Conservation (phyloP, 2,113 vertebrate species). For the Oncorhynchus nerka region DNA sequence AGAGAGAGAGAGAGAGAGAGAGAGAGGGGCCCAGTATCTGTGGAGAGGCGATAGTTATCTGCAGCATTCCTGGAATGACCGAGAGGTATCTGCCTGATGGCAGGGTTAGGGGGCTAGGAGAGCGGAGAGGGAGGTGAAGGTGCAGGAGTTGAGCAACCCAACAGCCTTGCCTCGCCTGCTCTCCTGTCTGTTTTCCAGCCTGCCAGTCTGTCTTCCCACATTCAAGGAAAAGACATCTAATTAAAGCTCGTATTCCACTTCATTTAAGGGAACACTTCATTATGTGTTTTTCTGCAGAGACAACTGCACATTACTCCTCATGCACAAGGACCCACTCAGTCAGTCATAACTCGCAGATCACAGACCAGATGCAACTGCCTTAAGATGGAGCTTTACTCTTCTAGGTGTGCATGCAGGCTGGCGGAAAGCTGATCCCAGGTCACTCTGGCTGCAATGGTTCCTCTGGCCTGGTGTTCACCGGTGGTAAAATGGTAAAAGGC, state of each 20-base stretch:
- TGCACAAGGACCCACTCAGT: constrained; percentile 62
- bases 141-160: constrained; percentile 53
- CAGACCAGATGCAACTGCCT: constrained; percentile 70
- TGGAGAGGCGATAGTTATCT: constrained; percentile 88
- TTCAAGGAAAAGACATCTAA: constrained; percentile 59
- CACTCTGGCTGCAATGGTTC: neutral
- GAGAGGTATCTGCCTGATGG: constrained; percentile 75
- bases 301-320: constrained; percentile 73
- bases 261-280: constrained; percentile 78
- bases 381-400: constrained; percentile 52
- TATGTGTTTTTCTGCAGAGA: constrained; percentile 70
- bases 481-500: constrained; percentile 14
- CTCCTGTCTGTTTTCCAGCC: neutral
- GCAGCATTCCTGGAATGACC: constrained; percentile 90
- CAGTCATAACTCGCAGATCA: constrained; percentile 47
- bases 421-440: neutral
- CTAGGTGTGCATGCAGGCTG: neutral
- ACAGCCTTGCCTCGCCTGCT: constrained; percentile 13
- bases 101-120: constrained; percentile 60
- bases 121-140: constrained; percentile 11
- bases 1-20: constrained; percentile 3
- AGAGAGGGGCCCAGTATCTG: constrained; percentile 73
- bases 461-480: too few species aligned
- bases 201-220: constrained; percentile 53
- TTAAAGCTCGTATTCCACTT: constrained; percentile 80